These are phyloP conservation scores for Irena cyanogastra DNA, from an alignment of 2,113 vertebrate species.

Conservation along the genomic window DNA sequence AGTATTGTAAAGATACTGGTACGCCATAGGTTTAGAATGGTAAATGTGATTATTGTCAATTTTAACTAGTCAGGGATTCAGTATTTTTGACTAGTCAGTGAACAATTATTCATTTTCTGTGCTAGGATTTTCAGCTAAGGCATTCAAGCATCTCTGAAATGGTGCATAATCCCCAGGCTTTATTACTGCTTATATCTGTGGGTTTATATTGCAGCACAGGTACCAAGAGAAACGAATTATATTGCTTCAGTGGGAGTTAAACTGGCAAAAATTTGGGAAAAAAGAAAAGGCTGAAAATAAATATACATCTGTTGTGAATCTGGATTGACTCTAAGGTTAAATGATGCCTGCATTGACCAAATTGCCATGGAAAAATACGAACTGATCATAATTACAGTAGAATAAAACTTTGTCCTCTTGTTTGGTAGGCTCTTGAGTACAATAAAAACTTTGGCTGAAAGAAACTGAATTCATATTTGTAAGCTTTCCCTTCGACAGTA, in stretches of 20 bases:
- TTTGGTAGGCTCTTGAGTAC: conserved; percentile 25
- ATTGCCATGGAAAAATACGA: conserved; percentile 50
- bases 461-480: conserved; percentile 34
- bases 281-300: conserved; percentile 37
- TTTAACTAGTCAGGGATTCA: not conserved
- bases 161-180: not conserved
- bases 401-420: conserved; percentile 44
- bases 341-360: conserved; percentile 55
- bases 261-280: not conserved
- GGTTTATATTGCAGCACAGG: conserved; percentile 21
- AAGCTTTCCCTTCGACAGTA: not conserved
- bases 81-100: not conserved
- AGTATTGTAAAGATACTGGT: not conserved
- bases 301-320: conserved; percentile 63
- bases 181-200: not conserved
- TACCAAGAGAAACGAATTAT: conserved; percentile 5
- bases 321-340: conserved; percentile 50
- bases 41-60: not conserved
- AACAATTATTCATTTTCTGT: not conserved
- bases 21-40: not conserved
- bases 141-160: conserved; percentile 10
- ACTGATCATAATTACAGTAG: conserved; percentile 46
- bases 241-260: not conserved
- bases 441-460: conserved; percentile 44
- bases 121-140: conserved; percentile 20